These are phyloP conservation scores for Scopus umbretta DNA, from an alignment of 2,113 vertebrate genomes.

Conservation along the genomic window DNA sequence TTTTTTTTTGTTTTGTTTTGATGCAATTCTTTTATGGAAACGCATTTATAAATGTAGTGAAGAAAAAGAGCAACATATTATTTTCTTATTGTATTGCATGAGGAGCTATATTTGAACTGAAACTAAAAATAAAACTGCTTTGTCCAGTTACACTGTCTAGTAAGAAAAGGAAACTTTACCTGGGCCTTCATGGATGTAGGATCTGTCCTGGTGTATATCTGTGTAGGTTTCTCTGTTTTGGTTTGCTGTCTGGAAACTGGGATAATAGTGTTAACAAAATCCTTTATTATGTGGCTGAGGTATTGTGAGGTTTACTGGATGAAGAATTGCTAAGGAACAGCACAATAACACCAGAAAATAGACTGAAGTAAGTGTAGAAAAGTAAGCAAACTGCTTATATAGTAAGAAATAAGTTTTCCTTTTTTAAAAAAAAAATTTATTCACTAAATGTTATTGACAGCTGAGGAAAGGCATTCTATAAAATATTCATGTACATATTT, in stretches of 20 bases:
- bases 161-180: background rate
- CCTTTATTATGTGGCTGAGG: background rate
- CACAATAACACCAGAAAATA: background rate
- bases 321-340: background rate
- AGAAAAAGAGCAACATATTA: background rate
- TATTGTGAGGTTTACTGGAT: background rate
- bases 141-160: background rate
- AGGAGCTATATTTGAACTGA: background rate
- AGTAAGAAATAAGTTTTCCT: background rate
- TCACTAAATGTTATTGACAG: background rate
- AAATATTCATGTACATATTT: background rate
- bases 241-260: background rate
- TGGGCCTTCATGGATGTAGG: background rate
- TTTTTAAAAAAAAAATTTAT: background rate
- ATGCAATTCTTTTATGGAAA: background rate
- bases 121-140: background rate
- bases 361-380: background rate
- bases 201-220: background rate
- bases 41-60: background rate
- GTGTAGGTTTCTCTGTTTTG: background rate
- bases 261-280: background rate
- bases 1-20: too few species aligned
- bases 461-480: background rate
- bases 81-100: background rate
- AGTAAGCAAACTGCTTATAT: background rate